Evolutionary conservation across 2,888 invertebrate genomes (phyloP).

Genomic region (Melinaea menophilus): DNA sequence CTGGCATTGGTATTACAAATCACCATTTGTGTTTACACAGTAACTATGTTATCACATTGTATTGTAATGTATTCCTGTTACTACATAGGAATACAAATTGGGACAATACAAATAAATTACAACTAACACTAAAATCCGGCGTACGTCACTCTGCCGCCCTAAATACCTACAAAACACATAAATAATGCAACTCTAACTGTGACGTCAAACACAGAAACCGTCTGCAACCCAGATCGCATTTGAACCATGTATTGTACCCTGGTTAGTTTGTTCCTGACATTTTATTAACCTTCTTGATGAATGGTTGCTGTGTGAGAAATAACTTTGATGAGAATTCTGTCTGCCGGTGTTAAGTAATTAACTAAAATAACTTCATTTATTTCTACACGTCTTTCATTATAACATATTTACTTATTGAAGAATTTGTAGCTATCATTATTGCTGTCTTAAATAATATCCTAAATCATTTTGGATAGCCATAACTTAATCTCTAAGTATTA

Average conservation of each 20-base stretch:
- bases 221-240: constrained; percentile 57
- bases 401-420: too few species aligned
- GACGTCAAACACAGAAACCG: constrained; percentile 66
- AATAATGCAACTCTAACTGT: constrained; percentile 63
- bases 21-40: too few species aligned
- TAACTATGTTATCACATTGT: too few species aligned
- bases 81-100: constrained; percentile 1
- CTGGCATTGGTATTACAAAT: too few species aligned
- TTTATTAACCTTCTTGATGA: constrained; percentile 40
- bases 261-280: constrained; percentile 40
- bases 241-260: constrained; percentile 49
- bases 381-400: too few species aligned
- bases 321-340: constrained; percentile 11
- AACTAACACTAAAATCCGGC: constrained; percentile 17
- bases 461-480: background rate
- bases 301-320: constrained; percentile 27
- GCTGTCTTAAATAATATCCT: too few species aligned
- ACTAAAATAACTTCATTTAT: too few species aligned
- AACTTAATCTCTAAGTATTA: constrained; percentile 17
- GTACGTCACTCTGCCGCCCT: constrained; percentile 30
- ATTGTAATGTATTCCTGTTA: background rate
- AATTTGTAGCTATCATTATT: too few species aligned
- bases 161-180: constrained; percentile 54
- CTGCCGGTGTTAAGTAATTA: constrained; percentile 4
- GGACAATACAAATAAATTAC: constrained; percentile 18